Conservation (phyloP, 92 coral and sea anemone species). For the Virgularia gustaviana region DNA sequence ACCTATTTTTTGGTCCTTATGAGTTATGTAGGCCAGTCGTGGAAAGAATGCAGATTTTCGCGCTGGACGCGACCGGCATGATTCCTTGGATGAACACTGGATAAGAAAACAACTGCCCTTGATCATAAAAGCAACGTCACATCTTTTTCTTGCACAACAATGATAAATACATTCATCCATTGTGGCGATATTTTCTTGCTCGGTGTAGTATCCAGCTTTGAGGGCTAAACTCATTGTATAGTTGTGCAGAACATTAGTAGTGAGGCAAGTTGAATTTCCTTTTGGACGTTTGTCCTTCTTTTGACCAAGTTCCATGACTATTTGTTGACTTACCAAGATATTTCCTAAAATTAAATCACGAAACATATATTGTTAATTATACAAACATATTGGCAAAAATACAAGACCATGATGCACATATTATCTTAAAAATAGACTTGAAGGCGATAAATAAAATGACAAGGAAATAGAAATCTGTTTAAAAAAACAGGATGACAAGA, state of each 20-base stretch:
- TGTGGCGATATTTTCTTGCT: slow-evolving; percentile 60
- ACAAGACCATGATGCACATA: too few relatives aligned
- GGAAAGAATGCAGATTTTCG: slow-evolving; percentile 73
- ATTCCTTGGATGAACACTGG: slow-evolving; percentile 55
- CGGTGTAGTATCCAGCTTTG: slow-evolving; percentile 78
- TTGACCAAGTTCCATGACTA: slow-evolving; percentile 13
- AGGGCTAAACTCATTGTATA: slow-evolving; percentile 76
- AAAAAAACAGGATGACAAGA: too few relatives aligned
- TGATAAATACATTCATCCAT: slow-evolving; percentile 81
- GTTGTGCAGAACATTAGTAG: slow-evolving; percentile 68
- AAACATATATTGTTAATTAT: neutral
- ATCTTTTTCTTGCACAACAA: slow-evolving; percentile 71
- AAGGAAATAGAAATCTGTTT: too few relatives aligned
- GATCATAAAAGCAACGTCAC: slow-evolving; percentile 95
- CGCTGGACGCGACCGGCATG: slow-evolving; percentile 77
- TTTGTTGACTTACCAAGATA: neutral
- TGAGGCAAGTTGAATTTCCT: slow-evolving; percentile 61
- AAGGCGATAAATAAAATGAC: too few relatives aligned
- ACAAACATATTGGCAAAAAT: too few relatives aligned
- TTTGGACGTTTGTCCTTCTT: slow-evolving; percentile 54
- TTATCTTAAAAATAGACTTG: too few relatives aligned
- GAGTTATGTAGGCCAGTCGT: slow-evolving; percentile 62
- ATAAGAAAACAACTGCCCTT: slow-evolving; percentile 88
- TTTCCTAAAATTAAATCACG: neutral
- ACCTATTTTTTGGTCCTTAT: neutral